phyloP scores from a whole-genome alignment of 2,888 invertebrate genomes.

The Aphodius sticticus region DNA sequence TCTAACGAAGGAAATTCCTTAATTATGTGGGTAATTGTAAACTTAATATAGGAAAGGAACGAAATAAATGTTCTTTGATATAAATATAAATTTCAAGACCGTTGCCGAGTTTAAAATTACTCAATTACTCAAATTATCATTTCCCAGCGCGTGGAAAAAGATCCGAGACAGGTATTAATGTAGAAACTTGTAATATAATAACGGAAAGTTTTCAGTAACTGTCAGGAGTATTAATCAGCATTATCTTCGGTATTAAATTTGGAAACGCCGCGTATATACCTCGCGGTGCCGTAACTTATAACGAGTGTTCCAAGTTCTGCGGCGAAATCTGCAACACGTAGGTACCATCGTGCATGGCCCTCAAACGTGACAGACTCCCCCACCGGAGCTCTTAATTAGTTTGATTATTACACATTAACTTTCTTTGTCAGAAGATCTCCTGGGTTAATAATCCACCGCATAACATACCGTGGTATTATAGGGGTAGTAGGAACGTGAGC shows the following conservation, averaged over 20 bases:
- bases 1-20: too few species aligned
- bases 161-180: constrained; percentile 10
- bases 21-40: too few species aligned
- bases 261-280: constrained; percentile 11
- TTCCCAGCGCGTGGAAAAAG: neutral
- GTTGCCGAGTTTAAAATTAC: neutral
- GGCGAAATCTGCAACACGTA: neutral
- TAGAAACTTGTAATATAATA: constrained; percentile 22
- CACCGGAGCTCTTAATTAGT: neutral
- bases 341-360: neutral
- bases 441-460: too few species aligned
- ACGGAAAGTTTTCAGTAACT: constrained; percentile 20
- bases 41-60: too few species aligned
- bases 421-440: neutral
- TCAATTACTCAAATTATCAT: neutral
- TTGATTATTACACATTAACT: neutral
- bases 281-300: constrained; percentile 16
- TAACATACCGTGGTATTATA: too few species aligned
- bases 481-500: too few species aligned
- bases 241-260: constrained; percentile 22
- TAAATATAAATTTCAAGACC: neutral
- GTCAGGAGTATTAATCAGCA: constrained; percentile 18
- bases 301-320: constrained; percentile 12
- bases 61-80: too few species aligned
- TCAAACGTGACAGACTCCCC: neutral